Evolutionary conservation across 2,797 vertebrate species (phyloP), one percentile per base, ranked within the genome.

Genomic region (Onychomys torridus): DNA sequence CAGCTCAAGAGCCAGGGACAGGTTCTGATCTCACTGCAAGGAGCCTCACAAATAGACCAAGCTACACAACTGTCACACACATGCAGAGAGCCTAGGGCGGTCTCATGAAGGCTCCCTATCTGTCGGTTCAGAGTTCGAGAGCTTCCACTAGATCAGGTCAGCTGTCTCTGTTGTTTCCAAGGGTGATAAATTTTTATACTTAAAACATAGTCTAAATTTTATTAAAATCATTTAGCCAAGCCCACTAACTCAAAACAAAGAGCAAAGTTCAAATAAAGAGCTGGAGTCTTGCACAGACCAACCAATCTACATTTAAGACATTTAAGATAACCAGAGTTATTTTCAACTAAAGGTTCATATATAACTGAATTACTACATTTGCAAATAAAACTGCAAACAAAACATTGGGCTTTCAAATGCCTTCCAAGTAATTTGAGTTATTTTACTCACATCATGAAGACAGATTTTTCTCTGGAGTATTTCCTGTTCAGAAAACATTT

Each of bases 401-500:
- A 97, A 92, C 90, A 81, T 65, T 32, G 52, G 61, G 37, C 25
- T 96, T 97, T 96, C 88, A 87, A 93, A 67, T 69, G 34, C n/a
- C 76, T 95, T 96, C 65, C 84, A 94, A 93, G 77, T 77, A 96
- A 91, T 95, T 94, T 96, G 86, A 95, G 65, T 95, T 93, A 87
- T 92, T 97, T 95, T 97, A 93, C 92, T 96, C 84, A 96, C 90
- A 90, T 95, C 87, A 90, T 43, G 77, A 93, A 96, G 91, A 97
- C 84, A 92, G 57, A 67, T 96, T 96, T 96, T 93, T 82, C 94
- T 96, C 87, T 94, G 76, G 79, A 96, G 96, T 93, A 91, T 94
- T 96, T 97, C 61, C 61, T 94, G 55, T 96, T 97, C 90, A 63
- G 65, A 95, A 96, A 97, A 89, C 67, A 90, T 82, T 93, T 89